Percentiles rank a stretch among this genome's conserved stretches.
Evolutionary conservation across 2,888 invertebrate genomes (phyloP).

Genomic region (Volucella inanis): DNA sequence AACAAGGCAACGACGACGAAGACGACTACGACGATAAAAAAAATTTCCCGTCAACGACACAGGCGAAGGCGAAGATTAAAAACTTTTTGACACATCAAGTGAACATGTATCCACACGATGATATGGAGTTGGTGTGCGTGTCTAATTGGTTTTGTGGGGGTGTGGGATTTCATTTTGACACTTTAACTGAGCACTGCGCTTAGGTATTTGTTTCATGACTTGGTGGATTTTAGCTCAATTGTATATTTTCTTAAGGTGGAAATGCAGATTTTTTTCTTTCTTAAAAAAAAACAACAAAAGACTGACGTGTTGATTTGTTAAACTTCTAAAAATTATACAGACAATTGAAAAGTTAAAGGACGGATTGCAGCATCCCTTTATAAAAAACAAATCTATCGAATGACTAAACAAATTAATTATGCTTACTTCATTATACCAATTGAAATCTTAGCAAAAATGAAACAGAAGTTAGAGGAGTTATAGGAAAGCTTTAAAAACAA

Average conservation of each 20-base stretch:
- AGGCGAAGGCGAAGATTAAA: conserved; percentile 55
- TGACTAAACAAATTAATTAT: no score
- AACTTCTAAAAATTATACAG: no score
- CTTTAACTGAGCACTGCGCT: conserved; percentile 22
- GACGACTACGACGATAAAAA: conserved; percentile 50
- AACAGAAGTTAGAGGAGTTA: no score
- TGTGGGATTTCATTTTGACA: conserved; percentile 53
- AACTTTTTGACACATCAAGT: conserved; percentile 81
- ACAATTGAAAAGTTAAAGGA: no score
- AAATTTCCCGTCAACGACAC: conserved; percentile 66
- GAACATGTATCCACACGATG: conserved; percentile 56
- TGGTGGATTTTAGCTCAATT: conserved; percentile 54
- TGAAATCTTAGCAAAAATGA: no score
- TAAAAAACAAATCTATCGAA: no score
- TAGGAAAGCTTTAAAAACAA: no score
- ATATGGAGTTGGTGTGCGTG: conserved; percentile 9
- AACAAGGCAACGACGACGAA: conserved; percentile 59
- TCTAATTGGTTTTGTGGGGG: conserved; percentile 38
- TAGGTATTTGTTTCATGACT: conserved; percentile 45
- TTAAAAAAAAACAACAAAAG: no score
- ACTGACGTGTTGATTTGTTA: no score
- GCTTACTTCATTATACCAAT: no score
- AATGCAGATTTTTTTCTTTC: not conserved
- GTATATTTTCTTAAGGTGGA: conserved; percentile 17
- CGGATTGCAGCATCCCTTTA: no score